These are phyloP conservation scores for Poecilia picta DNA, from an alignment of 2,797 vertebrate genomes.

Conservation along the genomic window DNA sequence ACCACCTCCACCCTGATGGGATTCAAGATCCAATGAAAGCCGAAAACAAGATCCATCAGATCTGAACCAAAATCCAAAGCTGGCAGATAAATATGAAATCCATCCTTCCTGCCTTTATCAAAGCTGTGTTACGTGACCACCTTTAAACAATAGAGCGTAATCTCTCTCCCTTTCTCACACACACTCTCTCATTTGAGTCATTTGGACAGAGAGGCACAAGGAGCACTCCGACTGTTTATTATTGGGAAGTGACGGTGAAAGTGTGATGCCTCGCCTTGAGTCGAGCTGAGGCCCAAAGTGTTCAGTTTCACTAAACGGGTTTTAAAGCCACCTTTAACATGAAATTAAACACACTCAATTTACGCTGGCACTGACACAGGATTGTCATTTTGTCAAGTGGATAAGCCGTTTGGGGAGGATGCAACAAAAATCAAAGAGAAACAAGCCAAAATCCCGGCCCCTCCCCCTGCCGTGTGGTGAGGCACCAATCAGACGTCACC, in stretches of 20 bases:
- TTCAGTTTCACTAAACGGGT: neutral
- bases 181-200: slow-evolving; percentile 22
- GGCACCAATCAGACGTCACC: neutral
- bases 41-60: slow-evolving; percentile 51
- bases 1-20: slow-evolving; percentile 40
- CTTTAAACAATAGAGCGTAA: slow-evolving; percentile 64
- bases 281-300: neutral
- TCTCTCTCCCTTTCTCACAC: slow-evolving; percentile 36
- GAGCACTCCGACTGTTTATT: slow-evolving; percentile 3
- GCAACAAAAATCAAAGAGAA: neutral
- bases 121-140: slow-evolving; percentile 55
- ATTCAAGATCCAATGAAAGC: slow-evolving; percentile 65
- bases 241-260: slow-evolving; percentile 1
- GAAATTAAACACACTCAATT: neutral
- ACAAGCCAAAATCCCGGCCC: neutral
- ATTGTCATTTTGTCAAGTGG: neutral
- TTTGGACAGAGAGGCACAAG: slow-evolving; percentile 26
- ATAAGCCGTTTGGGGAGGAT: neutral
- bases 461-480: neutral
- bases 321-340: slow-evolving; percentile 1
- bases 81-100: slow-evolving; percentile 59
- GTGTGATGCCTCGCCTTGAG: neutral
- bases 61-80: slow-evolving; percentile 47
- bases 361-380: neutral
- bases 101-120: slow-evolving; percentile 65